These are phyloP conservation scores for Drosophila ercepeae DNA, from an alignment of 1,140 invertebrate species.

Conservation along the genomic window DNA sequence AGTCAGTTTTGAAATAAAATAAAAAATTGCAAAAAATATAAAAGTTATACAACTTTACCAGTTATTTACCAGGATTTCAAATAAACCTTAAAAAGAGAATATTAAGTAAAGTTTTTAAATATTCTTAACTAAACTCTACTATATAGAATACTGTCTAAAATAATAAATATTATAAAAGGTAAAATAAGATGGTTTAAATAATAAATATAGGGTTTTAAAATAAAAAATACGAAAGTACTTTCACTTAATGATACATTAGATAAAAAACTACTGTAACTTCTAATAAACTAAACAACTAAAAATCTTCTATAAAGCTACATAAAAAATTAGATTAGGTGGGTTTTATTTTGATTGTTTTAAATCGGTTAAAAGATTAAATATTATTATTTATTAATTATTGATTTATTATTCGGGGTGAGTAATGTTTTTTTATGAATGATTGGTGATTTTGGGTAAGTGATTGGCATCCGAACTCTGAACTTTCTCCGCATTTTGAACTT, in stretches of 20 bases:
- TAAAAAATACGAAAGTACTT: too few relatives aligned
- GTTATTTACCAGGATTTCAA: slow-evolving; percentile 1
- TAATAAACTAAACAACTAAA: background rate
- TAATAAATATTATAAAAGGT: background rate
- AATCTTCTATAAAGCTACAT: background rate
- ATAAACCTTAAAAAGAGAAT: slow-evolving; percentile 4
- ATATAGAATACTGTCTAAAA: background rate
- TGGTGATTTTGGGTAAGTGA: background rate
- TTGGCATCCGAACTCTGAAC: background rate
- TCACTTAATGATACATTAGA: too few relatives aligned
- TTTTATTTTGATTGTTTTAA: too few relatives aligned
- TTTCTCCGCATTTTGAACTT: slow-evolving; percentile 49
- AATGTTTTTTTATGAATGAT: background rate
- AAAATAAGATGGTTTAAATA: background rate
- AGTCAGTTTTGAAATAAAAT: slow-evolving; percentile 39
- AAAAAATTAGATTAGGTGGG: too few relatives aligned
- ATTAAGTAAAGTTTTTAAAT: background rate
- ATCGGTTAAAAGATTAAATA: too few relatives aligned
- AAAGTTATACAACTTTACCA: slow-evolving; percentile 6
- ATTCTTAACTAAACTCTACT: background rate
- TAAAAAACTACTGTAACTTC: too few relatives aligned
- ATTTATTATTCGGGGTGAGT: background rate
- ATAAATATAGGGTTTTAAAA: background rate
- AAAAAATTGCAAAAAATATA: slow-evolving; percentile 11
- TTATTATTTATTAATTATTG: background rate